These are phyloP conservation scores for Gymnothorax reevesii DNA, from an alignment of 2,797 vertebrate genomes.

Conservation along the genomic window DNA sequence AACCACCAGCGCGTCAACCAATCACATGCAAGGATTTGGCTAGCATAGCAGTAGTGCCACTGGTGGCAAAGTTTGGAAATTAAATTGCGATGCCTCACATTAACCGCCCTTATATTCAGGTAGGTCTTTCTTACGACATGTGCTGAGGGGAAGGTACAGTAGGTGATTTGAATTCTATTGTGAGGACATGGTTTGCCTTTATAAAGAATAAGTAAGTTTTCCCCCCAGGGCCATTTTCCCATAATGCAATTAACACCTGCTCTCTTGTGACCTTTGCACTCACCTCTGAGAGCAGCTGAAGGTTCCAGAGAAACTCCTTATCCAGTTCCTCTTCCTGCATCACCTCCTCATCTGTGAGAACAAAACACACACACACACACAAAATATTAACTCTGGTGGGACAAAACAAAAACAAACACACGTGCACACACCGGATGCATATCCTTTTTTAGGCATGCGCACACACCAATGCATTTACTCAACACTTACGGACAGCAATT, in stretches of 20 bases:
- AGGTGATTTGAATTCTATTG: neutral
- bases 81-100: too few species aligned
- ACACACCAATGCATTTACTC: neutral
- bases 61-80: too few species aligned
- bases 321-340: conserved; percentile 92
- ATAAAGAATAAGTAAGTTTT: neutral
- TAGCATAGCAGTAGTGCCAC: too few species aligned
- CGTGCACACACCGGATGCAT: neutral
- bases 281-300: conserved; percentile 97
- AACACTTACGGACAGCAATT: conserved; percentile 90
- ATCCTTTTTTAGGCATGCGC: neutral
- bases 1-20: too few species aligned
- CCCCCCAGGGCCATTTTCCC: too few species aligned
- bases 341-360: conserved; percentile 89
- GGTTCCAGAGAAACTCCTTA: conserved; percentile 95
- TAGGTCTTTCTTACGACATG: neutral
- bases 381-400: too few species aligned
- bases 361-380: neutral
- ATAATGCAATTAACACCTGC: neutral
- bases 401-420: neutral
- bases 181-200: neutral
- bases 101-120: too few species aligned
- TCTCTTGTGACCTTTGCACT: conserved; percentile 31
- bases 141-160: neutral
- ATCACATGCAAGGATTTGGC: too few species aligned